phyloP scores from a whole-genome alignment of 1,140 invertebrate genomes.

The Drosophila mauritiana region DNA sequence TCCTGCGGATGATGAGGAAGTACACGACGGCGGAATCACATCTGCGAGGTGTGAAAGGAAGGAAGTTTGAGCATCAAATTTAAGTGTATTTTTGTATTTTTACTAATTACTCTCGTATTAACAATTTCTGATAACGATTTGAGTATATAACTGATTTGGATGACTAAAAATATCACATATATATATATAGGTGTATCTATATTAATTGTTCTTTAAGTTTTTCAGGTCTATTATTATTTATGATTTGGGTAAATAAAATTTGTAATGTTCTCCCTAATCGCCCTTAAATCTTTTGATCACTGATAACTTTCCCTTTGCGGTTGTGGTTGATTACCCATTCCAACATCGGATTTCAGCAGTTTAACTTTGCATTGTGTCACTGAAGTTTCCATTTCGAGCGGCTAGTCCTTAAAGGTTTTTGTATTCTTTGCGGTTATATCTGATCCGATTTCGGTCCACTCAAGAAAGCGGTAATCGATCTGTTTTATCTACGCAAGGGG shows the following conservation, averaged over 20 bases:
- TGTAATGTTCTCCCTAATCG: neutral
- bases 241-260: too few relatives aligned
- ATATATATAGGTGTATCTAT: too few relatives aligned
- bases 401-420: constrained; percentile 39
- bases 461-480: constrained; percentile 65
- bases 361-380: constrained; percentile 40
- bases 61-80: neutral
- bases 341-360: constrained; percentile 35
- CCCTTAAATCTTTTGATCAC: constrained; percentile 1
- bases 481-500: constrained; percentile 32
- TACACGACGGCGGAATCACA: constrained; percentile 1
- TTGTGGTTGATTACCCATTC: constrained; percentile 9
- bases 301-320: neutral
- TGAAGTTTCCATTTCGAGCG: constrained; percentile 22
- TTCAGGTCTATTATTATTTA: too few relatives aligned
- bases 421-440: constrained; percentile 47
- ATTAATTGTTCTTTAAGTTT: too few relatives aligned
- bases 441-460: constrained; percentile 42
- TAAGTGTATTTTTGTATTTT: constrained; percentile 1
- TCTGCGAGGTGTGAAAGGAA: constrained; percentile 19
- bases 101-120: neutral
- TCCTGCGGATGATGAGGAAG: constrained; percentile 16
- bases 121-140: too few relatives aligned
- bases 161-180: too few relatives aligned
- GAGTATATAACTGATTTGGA: too few relatives aligned